phyloP scores from a whole-genome alignment of 2,113 vertebrate genomes.

The Plectropomus leopardus region DNA sequence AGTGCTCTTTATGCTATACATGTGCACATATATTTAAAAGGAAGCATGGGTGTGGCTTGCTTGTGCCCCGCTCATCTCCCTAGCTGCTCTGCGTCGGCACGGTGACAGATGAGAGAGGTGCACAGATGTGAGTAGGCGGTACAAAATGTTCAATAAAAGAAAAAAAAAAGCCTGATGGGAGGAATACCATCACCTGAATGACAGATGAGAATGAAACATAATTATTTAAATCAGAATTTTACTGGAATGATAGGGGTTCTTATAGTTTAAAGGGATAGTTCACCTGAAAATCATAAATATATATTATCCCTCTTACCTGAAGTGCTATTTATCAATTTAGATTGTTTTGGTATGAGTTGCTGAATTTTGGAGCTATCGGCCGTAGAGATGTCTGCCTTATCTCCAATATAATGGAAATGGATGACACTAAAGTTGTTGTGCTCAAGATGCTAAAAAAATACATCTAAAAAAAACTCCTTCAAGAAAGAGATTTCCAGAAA shows the following conservation, averaged over 20 bases:
- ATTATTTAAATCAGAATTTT: not conserved
- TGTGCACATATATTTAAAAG: constrained; percentile 22
- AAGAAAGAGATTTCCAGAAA: no score
- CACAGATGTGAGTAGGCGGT: constrained; percentile 1
- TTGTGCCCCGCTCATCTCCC: constrained; percentile 32
- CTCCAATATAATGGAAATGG: no score
- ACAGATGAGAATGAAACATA: not conserved
- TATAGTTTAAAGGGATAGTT: no score
- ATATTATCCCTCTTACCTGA: no score
- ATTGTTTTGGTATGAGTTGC: no score
- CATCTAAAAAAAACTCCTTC: no score
- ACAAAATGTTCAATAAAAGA: constrained; percentile 17
- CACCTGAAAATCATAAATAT: no score
- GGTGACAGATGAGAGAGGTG: constrained; percentile 25
- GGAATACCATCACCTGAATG: not conserved
- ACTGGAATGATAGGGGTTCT: not conserved
- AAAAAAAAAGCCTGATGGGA: not conserved
- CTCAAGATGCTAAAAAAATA: no score
- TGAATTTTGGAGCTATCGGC: no score
- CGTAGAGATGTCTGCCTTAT: no score
- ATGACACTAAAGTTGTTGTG: no score
- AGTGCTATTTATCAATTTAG: no score
- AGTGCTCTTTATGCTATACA: constrained; percentile 11
- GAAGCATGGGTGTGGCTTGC: constrained; percentile 12
- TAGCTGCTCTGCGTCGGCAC: constrained; percentile 29